Percentiles rank a stretch among this genome's conserved stretches.
Conservation (phyloP, 2,888 invertebrate species). For the Pachymerium ferrugineum region DNA sequence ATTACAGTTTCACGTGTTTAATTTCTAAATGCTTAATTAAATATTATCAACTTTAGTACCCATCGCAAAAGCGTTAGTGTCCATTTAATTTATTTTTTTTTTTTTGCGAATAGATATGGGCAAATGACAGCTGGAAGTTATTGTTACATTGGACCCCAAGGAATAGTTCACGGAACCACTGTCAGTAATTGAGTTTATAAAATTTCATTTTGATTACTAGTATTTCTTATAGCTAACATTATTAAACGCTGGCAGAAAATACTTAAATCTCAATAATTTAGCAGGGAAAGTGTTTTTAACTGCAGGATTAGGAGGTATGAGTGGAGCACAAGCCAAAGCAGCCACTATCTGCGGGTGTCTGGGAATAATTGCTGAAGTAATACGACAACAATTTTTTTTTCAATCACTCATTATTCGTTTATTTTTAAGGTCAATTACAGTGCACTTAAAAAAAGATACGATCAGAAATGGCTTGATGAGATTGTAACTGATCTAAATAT, state of each 20-base stretch:
- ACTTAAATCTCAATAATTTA: constrained; percentile 50
- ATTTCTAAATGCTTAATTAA: too few relatives aligned
- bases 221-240: constrained; percentile 52
- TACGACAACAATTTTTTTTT: background rate
- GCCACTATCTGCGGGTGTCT: constrained; percentile 58
- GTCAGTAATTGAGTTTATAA: constrained; percentile 43
- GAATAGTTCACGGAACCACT: constrained; percentile 61
- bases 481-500: constrained; percentile 50
- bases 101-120: constrained; percentile 56
- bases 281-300: constrained; percentile 55
- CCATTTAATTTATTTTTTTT: too few relatives aligned
- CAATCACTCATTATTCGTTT: background rate
- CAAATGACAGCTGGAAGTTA: constrained; percentile 62
- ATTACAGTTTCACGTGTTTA: too few relatives aligned
- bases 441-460: constrained; percentile 53
- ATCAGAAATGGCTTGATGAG: constrained; percentile 58
- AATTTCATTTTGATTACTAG: background rate
- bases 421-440: constrained; percentile 48
- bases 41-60: too few relatives aligned
- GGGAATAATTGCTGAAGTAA: constrained; percentile 58
- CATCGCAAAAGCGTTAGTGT: too few relatives aligned
- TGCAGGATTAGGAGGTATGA: constrained; percentile 59
- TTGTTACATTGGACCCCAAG: constrained; percentile 61
- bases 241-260: constrained; percentile 57
- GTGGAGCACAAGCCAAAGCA: constrained; percentile 60